Conservation (phyloP, 2,797 vertebrate species). For the Pseudochirops corinnae region DNA sequence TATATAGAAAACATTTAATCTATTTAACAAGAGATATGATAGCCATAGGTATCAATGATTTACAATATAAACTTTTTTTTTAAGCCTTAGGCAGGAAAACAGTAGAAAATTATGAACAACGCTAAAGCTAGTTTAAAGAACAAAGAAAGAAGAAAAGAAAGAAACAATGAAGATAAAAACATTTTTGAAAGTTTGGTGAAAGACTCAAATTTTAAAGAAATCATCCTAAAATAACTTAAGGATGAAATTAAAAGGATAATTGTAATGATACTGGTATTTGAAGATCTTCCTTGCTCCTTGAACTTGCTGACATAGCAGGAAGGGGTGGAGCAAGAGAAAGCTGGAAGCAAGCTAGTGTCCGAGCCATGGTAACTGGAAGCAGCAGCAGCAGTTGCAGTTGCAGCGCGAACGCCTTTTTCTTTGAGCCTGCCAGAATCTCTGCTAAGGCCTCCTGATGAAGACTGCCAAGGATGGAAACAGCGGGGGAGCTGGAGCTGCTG, state of each 20-base stretch:
- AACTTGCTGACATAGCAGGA: too few species aligned
- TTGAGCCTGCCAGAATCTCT: too few species aligned
- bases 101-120: neutral
- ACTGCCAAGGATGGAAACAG: too few species aligned
- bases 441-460: too few species aligned
- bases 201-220: neutral
- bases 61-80: neutral
- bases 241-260: neutral
- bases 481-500: too few species aligned
- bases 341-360: too few species aligned
- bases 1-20: neutral
- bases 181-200: neutral
- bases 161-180: neutral
- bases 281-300: too few species aligned
- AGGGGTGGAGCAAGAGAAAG: too few species aligned
- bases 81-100: neutral
- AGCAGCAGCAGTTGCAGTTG: too few species aligned
- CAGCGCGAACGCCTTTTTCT: too few species aligned
- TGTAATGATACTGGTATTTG: too few species aligned
- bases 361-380: too few species aligned
- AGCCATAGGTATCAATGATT: neutral
- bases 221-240: neutral
- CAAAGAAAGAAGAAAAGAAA: neutral
- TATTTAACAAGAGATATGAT: neutral
- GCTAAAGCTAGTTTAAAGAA: neutral